Percentiles rank a stretch among this genome's conserved stretches.
phyloP scores from a whole-genome alignment of 35 echinoderm and acorn worm genomes.

The Apostichopus californicus region DNA sequence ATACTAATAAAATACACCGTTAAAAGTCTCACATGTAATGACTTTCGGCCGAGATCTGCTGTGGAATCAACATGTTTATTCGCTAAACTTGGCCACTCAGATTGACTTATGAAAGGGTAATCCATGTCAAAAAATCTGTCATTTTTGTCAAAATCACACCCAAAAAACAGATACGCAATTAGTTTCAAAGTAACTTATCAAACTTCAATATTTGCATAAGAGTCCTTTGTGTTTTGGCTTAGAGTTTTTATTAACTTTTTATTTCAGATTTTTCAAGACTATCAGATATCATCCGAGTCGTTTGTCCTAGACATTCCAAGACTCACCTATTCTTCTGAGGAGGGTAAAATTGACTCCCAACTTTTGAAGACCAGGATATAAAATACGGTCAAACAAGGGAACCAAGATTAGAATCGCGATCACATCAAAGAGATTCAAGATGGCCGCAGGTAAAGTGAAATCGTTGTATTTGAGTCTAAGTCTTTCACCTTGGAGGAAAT shows the following conservation, averaged over 20 bases:
- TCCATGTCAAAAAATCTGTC: too few relatives aligned
- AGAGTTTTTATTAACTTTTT: too few relatives aligned
- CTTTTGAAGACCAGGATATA: constrained; percentile 76
- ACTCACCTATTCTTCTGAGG: constrained; percentile 75
- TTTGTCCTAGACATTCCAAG: not conserved
- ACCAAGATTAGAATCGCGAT: constrained; percentile 73
- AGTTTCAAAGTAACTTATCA: too few relatives aligned
- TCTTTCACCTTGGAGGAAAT: constrained; percentile 87
- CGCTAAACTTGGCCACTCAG: too few relatives aligned
- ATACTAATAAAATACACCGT: too few relatives aligned
- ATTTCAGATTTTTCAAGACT: too few relatives aligned
- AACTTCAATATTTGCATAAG: too few relatives aligned
- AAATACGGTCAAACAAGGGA: constrained; percentile 72
- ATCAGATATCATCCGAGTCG: not conserved
- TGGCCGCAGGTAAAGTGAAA: constrained; percentile 79
- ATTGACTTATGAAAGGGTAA: too few relatives aligned
- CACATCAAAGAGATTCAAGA: constrained; percentile 78
- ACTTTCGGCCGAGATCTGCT: too few relatives aligned
- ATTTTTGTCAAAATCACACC: not conserved
- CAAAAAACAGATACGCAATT: not conserved
- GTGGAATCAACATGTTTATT: too few relatives aligned
- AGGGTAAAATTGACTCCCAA: constrained; percentile 61
- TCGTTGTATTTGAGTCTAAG: constrained; percentile 53
- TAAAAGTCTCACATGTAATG: too few relatives aligned
- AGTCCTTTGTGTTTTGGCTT: too few relatives aligned